phyloP scores from a whole-genome alignment of 2,113 vertebrate species.

The Crocuta crocuta region DNA sequence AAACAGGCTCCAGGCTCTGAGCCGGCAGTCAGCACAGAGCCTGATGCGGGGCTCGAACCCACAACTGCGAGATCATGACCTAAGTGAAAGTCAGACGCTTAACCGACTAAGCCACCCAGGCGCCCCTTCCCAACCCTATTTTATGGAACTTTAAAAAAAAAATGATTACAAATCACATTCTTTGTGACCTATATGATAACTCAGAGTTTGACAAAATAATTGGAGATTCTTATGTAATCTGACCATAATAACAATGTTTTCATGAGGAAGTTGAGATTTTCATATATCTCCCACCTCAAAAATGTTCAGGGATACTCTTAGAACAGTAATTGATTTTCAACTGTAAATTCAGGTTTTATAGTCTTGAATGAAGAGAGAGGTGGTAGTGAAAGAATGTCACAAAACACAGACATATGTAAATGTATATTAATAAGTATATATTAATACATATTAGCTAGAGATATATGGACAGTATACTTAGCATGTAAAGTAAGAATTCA shows the following conservation, averaged over 20 bases:
- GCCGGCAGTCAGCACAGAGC: too few species aligned
- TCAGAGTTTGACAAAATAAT: not conserved
- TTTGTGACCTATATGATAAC: not conserved
- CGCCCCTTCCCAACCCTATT: too few species aligned
- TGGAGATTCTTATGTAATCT: not conserved
- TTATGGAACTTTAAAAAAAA: not conserved
- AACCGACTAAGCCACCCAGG: too few species aligned
- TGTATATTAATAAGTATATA: not conserved
- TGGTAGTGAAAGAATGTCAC: not conserved
- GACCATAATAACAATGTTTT: not conserved
- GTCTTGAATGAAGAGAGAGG: not conserved
- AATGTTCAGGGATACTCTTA: not conserved
- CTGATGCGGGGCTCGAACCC: too few species aligned
- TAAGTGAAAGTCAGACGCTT: too few species aligned
- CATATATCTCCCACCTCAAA: not conserved
- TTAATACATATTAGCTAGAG: not conserved
- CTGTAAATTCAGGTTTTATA: not conserved
- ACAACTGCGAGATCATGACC: too few species aligned
- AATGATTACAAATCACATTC: not conserved
- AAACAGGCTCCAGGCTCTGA: too few species aligned
- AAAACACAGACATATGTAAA: not conserved
- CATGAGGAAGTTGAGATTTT: not conserved
- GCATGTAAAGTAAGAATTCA: not conserved
- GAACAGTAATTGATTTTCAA: not conserved
- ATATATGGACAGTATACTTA: not conserved